phyloP scores from a whole-genome alignment of 2,113 vertebrate genomes.

The Jaculus jaculus region DNA sequence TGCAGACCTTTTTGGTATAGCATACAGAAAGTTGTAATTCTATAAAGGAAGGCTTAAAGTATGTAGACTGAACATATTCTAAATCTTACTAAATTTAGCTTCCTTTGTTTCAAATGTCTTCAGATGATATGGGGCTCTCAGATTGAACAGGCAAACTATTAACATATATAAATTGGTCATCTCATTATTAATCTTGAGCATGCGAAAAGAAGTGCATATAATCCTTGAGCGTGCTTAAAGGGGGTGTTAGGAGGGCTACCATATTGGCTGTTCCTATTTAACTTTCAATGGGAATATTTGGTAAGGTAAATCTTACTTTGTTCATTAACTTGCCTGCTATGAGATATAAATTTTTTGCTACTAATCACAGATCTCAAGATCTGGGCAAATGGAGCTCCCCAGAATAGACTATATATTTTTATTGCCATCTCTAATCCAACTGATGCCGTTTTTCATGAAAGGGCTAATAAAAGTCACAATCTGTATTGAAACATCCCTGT shows the following conservation, averaged over 20 bases:
- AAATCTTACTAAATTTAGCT: conserved; percentile 14
- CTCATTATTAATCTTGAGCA: conserved; percentile 65
- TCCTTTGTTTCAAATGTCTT: neutral
- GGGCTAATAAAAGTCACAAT: conserved; percentile 69
- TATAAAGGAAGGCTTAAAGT: conserved; percentile 62
- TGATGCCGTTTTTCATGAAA: conserved; percentile 53
- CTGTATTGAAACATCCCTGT: conserved; percentile 70
- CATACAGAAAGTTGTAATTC: conserved; percentile 75
- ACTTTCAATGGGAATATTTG: conserved; percentile 72
- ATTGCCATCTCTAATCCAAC: conserved; percentile 61
- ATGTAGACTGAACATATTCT: conserved; percentile 8
- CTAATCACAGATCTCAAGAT: conserved; percentile 31
- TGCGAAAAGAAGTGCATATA: conserved; percentile 59
- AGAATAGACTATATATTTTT: conserved; percentile 64
- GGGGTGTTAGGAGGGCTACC: neutral
- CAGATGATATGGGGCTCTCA: neutral
- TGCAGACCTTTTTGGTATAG: conserved; percentile 73
- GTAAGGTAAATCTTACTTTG: conserved; percentile 68
- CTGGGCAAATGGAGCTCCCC: conserved; percentile 44
- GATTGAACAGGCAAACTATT: conserved; percentile 73
- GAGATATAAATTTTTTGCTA: conserved; percentile 67
- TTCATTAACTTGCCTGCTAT: conserved; percentile 59
- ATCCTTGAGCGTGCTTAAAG: conserved; percentile 62
- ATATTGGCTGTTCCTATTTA: conserved; percentile 41
- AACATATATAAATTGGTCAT: conserved; percentile 75